Evolutionary conservation across 2,888 invertebrate genomes (phyloP), one percentile per base, ranked within the genome.

Genomic region (Cerastoderma edule): DNA sequence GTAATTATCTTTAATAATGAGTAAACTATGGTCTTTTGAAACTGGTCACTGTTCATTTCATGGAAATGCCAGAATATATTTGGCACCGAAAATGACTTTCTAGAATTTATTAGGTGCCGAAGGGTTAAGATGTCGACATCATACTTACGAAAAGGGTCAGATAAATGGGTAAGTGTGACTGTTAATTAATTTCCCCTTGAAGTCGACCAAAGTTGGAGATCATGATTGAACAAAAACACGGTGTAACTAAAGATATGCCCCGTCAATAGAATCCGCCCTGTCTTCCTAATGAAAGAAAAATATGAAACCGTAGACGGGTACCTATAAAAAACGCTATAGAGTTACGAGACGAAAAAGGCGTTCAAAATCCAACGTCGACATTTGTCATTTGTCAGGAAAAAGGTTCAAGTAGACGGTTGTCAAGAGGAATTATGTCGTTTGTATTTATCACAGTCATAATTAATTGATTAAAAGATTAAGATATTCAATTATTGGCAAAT

Each of bases 241-340:
- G 33, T 22, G 33, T 33, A n/a, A 4, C 19, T 57, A 32, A 57
- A 57, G 57, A n/a, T 57, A 32, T 57, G 57, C 57, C n/a, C 13
- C 32, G 28, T 33, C 33, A 57, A 57, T 57, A 32, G 57, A 32
- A 5, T n/a, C 32, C 33, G n/a, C 30, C 28, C 33, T 57, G 57
- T 57, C 19, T 30, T 28, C 22, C 28, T 57, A 57, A 57, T 57
- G 57, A 57, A 57, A 57, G 57, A 57, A 57, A 57, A 57, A 57
- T 57, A 57, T 57, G 57, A 57, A 57, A 57, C 33, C n/a, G 27
- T 57, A 57, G n/a, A 13, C n/a, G n/a, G n/a, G n/a, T n/a, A n/a
- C n/a, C n/a, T n/a, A n/a, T n/a, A n/a, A n/a, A n/a, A n/a, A n/a
- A 33, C 28, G 33, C 33, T 57, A 24, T 57, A 57, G 33, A 33